Evolutionary conservation across 2,797 vertebrate species (phyloP), one percentile per base, ranked within the genome.

Genomic region (Danio kyathit): DNA sequence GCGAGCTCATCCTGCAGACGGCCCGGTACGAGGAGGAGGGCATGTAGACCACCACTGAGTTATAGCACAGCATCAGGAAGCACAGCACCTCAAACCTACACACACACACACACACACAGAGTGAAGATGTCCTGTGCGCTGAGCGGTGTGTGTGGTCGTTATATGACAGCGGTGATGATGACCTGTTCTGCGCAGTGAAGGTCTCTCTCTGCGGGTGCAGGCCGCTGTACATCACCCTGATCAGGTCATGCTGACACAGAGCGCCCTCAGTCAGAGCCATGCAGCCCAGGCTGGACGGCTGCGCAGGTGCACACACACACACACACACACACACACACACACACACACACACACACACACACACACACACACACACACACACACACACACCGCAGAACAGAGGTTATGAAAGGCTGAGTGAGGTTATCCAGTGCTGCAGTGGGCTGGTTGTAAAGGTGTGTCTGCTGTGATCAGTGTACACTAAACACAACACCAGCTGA

Each of bases 181-280:
- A 98, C 97, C 98, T 95, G 94, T 99, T 99, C 92, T 99, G 98
- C 41, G 98, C 98, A 19, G 98, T 99, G 91, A 99, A 98, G 60
- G 97, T 98, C 93, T 99, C 98, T 90, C 97, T 96, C 89, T 99
- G 98, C 84, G 97, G 97, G 90, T 98, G 97, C 88, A 98, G 94
- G 86, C 97, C 97, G 52, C 97, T 98, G 92, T 99, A 99, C 88
- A 99, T 96, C 89, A 99, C 97, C 87, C 95, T 91, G 93, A 98
- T 97, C 89, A 98, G 96, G 90, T 98, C 97, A 77, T 99, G 97
- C 75, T 99, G 97, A 93, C 97, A 96, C 9, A 99, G 93, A 0
- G 97, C 97, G 80, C 97, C 97, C 89, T 99, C 98, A 1, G 98
- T 99, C 92, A 99, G 89, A 82, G 96, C 98, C 96, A 99, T 98